Evolutionary conservation across 2,113 vertebrate genomes (phyloP).

Genomic region (Galbula dea): DNA sequence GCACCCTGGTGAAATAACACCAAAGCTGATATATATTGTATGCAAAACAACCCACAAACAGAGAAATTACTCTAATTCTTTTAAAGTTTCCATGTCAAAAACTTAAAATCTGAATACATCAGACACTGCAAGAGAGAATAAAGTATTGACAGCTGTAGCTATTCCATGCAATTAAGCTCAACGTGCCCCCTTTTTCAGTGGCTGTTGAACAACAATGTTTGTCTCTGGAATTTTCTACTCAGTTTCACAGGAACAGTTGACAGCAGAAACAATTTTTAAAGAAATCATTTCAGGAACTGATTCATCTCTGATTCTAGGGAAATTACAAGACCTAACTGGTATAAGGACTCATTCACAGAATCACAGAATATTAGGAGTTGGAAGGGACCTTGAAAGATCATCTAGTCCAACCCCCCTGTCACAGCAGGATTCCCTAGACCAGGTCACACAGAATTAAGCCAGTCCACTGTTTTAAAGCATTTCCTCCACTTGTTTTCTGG

Average conservation of each 20-base stretch:
- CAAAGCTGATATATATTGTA: constrained; percentile 42
- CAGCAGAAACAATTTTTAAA: neutral
- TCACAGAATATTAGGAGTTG: no score
- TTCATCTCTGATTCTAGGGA: constrained; percentile 23
- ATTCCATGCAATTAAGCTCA: constrained; percentile 42
- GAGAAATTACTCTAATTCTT: constrained; percentile 56
- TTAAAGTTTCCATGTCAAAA: constrained; percentile 55
- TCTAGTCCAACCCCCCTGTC: no score
- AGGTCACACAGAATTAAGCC: no score
- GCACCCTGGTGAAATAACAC: constrained; percentile 53
- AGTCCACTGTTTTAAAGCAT: neutral
- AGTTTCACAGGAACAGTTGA: constrained; percentile 27
- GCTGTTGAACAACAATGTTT: neutral
- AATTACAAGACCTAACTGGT: neutral
- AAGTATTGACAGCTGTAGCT: constrained; percentile 43
- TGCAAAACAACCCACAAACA: constrained; percentile 52
- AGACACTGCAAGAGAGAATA: neutral
- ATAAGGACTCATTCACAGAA: neutral
- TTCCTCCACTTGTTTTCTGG: constrained; percentile 1
- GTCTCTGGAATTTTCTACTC: constrained; percentile 35
- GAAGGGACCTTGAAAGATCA: no score
- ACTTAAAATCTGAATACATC: constrained; percentile 42
- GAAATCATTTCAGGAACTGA: constrained; percentile 36
- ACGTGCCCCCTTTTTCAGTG: neutral
- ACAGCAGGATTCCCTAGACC: no score